Evolutionary conservation across 2,113 vertebrate genomes (phyloP).

Genomic region (Heterotis niloticus): DNA sequence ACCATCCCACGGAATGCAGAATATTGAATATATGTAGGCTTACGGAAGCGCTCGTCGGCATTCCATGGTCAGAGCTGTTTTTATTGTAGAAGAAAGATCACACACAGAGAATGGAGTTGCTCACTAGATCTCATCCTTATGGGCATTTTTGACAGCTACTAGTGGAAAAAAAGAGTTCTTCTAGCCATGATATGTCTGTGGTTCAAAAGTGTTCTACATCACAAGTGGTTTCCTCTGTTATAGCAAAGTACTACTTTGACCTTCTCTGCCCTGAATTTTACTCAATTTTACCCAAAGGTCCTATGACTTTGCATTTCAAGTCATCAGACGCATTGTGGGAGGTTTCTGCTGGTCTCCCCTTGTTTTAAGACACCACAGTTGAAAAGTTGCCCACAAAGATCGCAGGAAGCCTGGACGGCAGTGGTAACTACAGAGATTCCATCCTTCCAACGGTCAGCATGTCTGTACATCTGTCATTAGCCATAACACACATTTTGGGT

Average conservation of each 20-base stretch:
- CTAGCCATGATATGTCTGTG: conserved; percentile 35
- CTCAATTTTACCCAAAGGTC: not conserved
- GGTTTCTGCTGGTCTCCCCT: not conserved
- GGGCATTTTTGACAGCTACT: conserved; percentile 35
- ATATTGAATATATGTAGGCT: not conserved
- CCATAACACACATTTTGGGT: conserved; percentile 7
- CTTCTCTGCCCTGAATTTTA: not conserved
- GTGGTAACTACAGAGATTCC: conserved; percentile 26
- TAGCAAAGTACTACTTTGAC: not conserved
- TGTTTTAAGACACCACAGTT: conserved; percentile 7
- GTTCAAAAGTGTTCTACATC: conserved; percentile 21
- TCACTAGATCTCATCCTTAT: conserved; percentile 34
- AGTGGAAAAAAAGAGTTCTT: conserved; percentile 38
- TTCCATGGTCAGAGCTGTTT: conserved; percentile 46
- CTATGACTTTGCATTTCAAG: not conserved
- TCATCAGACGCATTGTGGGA: not conserved
- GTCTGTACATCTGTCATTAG: conserved; percentile 15
- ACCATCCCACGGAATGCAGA: not conserved
- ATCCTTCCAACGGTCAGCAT: conserved; percentile 14
- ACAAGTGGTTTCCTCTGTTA: not conserved
- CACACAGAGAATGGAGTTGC: conserved; percentile 45
- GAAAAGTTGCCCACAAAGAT: conserved; percentile 37
- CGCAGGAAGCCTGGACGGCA: conserved; percentile 31
- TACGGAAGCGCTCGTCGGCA: not conserved
- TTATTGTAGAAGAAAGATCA: conserved; percentile 50